Percentiles rank a stretch among this genome's conserved stretches.
Conservation (phyloP, 2,797 vertebrate genomes). For the Ctenopoma multispine region DNA sequence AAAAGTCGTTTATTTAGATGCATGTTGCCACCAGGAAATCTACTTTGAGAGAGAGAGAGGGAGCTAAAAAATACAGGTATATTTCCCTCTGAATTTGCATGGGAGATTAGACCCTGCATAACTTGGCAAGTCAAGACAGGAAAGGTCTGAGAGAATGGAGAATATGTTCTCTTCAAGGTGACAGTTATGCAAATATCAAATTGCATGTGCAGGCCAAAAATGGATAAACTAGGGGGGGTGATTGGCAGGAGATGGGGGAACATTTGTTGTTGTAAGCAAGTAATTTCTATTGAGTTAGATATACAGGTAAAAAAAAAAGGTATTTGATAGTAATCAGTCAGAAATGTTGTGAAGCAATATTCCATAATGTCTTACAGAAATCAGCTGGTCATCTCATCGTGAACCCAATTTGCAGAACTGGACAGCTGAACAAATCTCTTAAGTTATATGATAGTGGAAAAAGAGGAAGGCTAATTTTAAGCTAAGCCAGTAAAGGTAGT, state of each 20-base stretch:
- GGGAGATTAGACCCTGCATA: conserved; percentile 24
- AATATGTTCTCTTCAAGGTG: conserved; percentile 55
- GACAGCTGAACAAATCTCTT: background rate
- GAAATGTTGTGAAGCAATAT: background rate
- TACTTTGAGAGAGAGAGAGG: conserved; percentile 5
- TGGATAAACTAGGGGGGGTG: background rate
- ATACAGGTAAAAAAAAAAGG: background rate
- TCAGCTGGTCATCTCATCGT: background rate
- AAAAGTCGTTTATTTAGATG: conserved; percentile 18
- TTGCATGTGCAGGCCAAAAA: conserved; percentile 18
- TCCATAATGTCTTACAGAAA: background rate
- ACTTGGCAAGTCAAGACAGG: conserved; percentile 41
- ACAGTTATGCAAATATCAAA: conserved; percentile 82
- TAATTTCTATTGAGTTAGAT: background rate
- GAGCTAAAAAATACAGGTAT: background rate
- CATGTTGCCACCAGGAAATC: conserved; percentile 54
- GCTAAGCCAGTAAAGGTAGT: conserved; percentile 31
- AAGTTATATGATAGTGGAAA: background rate
- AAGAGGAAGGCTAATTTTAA: conserved; percentile 31
- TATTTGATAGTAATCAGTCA: background rate
- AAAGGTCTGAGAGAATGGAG: conserved; percentile 27
- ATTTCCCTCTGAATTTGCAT: conserved; percentile 73
- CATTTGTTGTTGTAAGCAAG: background rate
- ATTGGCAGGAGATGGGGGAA: background rate
- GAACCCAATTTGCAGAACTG: background rate